Evolutionary conservation across 2,888 invertebrate genomes (phyloP), one percentile per base, ranked within the genome.

Genomic region (Nesidiocoris tenuis): DNA sequence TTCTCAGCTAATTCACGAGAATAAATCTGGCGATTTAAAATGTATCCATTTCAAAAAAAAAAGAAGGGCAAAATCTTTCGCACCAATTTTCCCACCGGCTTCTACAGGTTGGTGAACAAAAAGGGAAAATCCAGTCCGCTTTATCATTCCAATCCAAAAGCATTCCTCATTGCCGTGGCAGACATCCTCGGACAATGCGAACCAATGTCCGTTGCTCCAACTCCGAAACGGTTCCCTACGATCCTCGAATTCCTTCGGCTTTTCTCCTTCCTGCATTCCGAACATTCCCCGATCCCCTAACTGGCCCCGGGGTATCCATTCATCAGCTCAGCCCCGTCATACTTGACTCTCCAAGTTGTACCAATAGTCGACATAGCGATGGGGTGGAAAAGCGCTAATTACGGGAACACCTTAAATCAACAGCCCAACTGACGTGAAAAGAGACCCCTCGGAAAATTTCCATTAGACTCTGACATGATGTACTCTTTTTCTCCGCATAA

Each of bases 401-500:
- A 18, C 59, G 59, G n/a, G 17, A 59, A 59, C 59, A 59, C 59
- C 59, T 59, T 59, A 59, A 59, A 59, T 59, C 59, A 59, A 59
- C 59, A 59, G 39, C 39, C 39, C 39, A 5, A 59, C 59, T 59
- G 59, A 59, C n/a, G 3, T n/a, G 59, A 18, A 59, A n/a, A n/a
- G n/a, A 39, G 39, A 39, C 39, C 39, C 39, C 39, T 39, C 39
- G 2, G 59, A 18, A 18, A n/a, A 9, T 59, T 59, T 59, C 59
- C 59, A 59, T 59, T 59, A 59, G n/a, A 59, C 59, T 59, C 59
- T 39, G 39, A 39, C 64, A 24, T 24, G 24, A 64, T 64, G 64
- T 23, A 64, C 64, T 24, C 64, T 64, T 23, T 17, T 24, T 64
- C 64, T 23, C 39, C 18, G 2, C 64, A 24, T 64, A 64, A 64